Evolutionary conservation across 2,797 vertebrate species (phyloP).

Genomic region (Sorex maritimensis): DNA sequence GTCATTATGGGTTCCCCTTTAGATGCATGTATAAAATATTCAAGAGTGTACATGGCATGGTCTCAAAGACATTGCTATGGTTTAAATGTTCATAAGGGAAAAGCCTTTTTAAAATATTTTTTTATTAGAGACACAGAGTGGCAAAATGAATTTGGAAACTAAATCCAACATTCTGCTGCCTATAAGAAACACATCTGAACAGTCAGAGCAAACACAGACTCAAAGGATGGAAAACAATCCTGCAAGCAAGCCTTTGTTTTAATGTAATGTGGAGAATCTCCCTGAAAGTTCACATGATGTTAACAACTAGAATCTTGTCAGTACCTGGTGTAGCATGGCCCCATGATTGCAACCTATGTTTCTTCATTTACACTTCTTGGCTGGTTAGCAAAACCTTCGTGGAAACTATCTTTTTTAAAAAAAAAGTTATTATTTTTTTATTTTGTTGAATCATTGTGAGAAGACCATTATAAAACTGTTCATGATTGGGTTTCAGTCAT

Average conservation of each 20-base stretch:
- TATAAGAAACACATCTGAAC: too few species aligned
- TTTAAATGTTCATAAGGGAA: neutral
- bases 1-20: neutral
- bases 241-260: constrained; percentile 10
- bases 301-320: neutral
- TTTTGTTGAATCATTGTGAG: too few species aligned
- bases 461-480: too few species aligned
- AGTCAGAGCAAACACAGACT: too few species aligned
- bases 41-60: neutral
- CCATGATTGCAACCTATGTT: neutral
- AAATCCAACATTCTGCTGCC: too few species aligned
- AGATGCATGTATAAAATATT: neutral
- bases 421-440: too few species aligned
- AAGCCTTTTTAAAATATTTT: neutral
- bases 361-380: constrained; percentile 26
- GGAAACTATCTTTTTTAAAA: neutral
- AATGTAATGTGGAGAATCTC: neutral
- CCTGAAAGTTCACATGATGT: neutral
- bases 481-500: too few species aligned
- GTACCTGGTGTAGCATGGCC: neutral
- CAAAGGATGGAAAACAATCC: too few species aligned
- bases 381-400: neutral
- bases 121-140: too few species aligned
- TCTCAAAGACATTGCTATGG: neutral
- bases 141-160: too few species aligned